Evolutionary conservation across 2,113 vertebrate genomes (phyloP), one percentile per base, ranked within the genome.

Genomic region (Xyrauchen texanus): DNA sequence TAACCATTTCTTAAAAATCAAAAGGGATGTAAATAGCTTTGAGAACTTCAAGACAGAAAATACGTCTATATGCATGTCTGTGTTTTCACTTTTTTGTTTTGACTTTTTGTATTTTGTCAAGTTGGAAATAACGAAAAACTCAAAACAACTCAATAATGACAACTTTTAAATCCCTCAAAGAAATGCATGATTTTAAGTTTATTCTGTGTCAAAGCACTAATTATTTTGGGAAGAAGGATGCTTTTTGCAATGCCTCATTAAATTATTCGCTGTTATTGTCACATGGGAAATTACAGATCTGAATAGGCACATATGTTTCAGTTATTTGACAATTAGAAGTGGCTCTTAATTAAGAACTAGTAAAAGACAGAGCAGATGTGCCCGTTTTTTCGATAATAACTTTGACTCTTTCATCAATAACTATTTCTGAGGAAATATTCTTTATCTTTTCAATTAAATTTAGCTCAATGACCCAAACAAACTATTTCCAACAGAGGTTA

Each of bases 271-370:
- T 57, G 44, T 76, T 78, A 49, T 73, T 65, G 79, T 44, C 67
- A 67, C 68, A 66, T 71, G 76, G 79, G 79, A 66, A 81, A 69
- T 74, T 67, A 80, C 47, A 44, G 55, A 77, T 81, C 21, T 63
- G 67, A 85, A 83, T 79, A 72, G 76, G 71, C 57, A 64, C 78
- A 71, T 85, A 83, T 83, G 78, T 77, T 72, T 66, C 76, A 78
- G 75, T 85, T 79, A 81, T 83, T 76, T 81, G 66, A 46, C 62
- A 71, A 81, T 79, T 76, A 81, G 66, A 67, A 80, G 71, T 78
- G 68, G 67, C 67, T 81, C 79, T 71, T 69, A 62, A 81, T 73
- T 63, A 74, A 63, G 61, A 76, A 79, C 77, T 53, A 75, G 77
- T 62, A 65, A 44, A 65, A 34, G 47, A 77, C 10, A 66, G 58